phyloP scores from a whole-genome alignment of 2,797 vertebrate species.

The Chelon labrosus region DNA sequence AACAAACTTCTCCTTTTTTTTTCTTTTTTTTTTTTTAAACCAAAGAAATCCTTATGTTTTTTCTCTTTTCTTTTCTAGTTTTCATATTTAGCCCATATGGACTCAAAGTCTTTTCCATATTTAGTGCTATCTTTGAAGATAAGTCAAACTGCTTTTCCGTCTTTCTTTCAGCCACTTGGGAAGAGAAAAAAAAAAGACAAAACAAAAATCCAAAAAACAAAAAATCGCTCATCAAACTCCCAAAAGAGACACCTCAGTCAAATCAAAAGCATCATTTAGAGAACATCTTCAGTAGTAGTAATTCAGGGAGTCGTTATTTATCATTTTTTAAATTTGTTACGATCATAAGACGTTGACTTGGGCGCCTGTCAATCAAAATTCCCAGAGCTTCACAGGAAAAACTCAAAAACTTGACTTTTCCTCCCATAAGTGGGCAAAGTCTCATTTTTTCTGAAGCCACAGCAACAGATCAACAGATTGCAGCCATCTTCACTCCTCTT shows the following conservation, averaged over 20 bases:
- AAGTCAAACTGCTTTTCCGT: conserved; percentile 50
- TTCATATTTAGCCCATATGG: too few species aligned
- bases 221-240: conserved; percentile 51
- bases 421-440: neutral
- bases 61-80: conserved; percentile 28
- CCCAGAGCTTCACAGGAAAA: conserved; percentile 19
- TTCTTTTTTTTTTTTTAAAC: conserved; percentile 27
- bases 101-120: conserved; percentile 3
- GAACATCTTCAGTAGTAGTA: conserved; percentile 29
- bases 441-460: conserved; percentile 15
- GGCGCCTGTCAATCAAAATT: conserved; percentile 20
- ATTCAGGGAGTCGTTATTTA: conserved; percentile 23
- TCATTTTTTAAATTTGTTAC: conserved; percentile 31
- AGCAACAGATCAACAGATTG: conserved; percentile 21
- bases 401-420: conserved; percentile 20
- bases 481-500: conserved; percentile 8
- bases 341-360: conserved; percentile 24
- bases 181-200: conserved; percentile 51
- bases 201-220: conserved; percentile 41
- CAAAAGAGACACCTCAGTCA: neutral
- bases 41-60: neutral
- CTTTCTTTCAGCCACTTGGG: conserved; percentile 60
- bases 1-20: conserved; percentile 23
- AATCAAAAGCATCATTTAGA: conserved; percentile 28
- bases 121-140: conserved; percentile 64